These are phyloP conservation scores for Kryptolebias marmoratus DNA, from an alignment of 2,113 vertebrate genomes.

Conservation along the genomic window DNA sequence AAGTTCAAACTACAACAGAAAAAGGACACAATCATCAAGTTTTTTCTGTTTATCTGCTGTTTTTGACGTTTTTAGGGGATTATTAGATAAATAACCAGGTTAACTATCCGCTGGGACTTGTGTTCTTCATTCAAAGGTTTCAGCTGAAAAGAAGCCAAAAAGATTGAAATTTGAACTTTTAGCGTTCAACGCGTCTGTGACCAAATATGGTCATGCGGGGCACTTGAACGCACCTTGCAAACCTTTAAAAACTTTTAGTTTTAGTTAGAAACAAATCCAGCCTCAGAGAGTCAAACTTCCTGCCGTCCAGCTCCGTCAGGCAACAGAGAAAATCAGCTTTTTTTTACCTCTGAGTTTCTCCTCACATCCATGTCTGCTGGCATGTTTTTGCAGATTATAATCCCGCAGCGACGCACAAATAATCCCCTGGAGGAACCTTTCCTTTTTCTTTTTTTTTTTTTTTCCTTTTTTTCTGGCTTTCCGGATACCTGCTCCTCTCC, in stretches of 20 bases:
- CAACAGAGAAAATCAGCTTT: background rate
- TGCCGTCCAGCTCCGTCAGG: background rate
- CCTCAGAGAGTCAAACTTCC: constrained; percentile 5
- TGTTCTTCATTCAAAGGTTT: constrained; percentile 51
- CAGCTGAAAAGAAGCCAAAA: constrained; percentile 13
- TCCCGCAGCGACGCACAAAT: constrained; percentile 50
- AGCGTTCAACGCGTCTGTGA: constrained; percentile 55
- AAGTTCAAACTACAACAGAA: constrained; percentile 10
- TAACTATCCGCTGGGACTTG: constrained; percentile 46
- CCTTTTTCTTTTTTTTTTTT: background rate
- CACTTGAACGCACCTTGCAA: constrained; percentile 43
- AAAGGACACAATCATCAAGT: background rate
- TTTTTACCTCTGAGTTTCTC: constrained; percentile 75
- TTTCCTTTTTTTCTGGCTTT: constrained; percentile 32
- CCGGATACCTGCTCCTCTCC: constrained; percentile 68
- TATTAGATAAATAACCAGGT: constrained; percentile 30
- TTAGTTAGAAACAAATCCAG: too few species aligned
- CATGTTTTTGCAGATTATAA: constrained; percentile 53
- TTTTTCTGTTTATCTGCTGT: constrained; percentile 11
- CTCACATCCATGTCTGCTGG: constrained; percentile 69
- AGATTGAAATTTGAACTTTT: constrained; percentile 29
- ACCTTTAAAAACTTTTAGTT: background rate
- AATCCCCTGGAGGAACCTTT: constrained; percentile 34
- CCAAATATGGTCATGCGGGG: constrained; percentile 77
- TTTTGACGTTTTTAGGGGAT: constrained; percentile 39